Base-by-base conservation (phyloP, 2,113 vertebrate species). In the Alligator sinensis region DNA sequence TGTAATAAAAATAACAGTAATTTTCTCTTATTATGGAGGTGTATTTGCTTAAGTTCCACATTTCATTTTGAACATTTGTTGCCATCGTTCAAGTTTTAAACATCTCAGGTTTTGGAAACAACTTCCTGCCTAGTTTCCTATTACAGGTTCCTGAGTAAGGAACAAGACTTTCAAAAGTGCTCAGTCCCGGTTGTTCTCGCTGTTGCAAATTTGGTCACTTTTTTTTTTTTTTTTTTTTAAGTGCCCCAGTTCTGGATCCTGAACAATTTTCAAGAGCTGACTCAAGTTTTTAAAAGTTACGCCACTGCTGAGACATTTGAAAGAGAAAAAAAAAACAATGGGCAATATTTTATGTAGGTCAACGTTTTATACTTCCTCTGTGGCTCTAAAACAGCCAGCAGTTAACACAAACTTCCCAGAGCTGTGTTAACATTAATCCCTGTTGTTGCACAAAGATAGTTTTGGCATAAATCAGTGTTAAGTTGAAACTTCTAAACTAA, bases 71-170 rank as follows among this genome's bases (percentile, higher is more conserved):
- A 74, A 57, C 74, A 6, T 38, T 87, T 54, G 5, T 66, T 19
- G n/a, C 80, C 85, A 28, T 19, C 92, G 80, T 87, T 14, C 60
- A 79, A 27, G 25, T 90, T 54, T 54, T 18, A 91, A 93, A 84
- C 17, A 11, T 6, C 18, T 38, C 30, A 72, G 68, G 34, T 72
- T 72, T 72, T 72, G 68, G 38, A 21, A 72, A 38, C 19, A 21
- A 34, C 30, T 11, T 47, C 47, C 47, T 47, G 47, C 47, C 28
- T 58, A 47, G 57, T 91, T 79, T 89, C 22, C 70, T 87, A 81
- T 89, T 94, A 47, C 95, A 91, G 86, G 14, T 87, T 63, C 61
- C 28, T 82, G 90, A 94, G 88, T 93, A 91, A 68, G 63, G 90
- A 82, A 63, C 68, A 82, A 87, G 68, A 21, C 77, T 96, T 96